Conservation (phyloP, 2,888 invertebrate species). For the Caprella mutica region DNA sequence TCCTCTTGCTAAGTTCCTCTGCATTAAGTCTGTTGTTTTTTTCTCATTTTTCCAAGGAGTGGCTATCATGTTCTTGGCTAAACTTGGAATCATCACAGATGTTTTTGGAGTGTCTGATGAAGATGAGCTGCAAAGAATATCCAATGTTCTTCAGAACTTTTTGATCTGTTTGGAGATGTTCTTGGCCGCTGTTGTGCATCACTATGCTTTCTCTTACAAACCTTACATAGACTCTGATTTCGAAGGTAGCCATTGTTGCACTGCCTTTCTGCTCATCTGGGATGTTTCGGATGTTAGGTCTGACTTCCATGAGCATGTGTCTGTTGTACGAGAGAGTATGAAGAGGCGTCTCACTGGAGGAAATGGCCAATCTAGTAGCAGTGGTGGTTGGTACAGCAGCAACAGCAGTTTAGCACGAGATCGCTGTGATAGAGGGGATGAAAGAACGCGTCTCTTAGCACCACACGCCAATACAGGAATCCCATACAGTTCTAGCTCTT, state of each 20-base stretch:
- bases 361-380: neutral
- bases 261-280: constrained; percentile 83
- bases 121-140: constrained; percentile 58
- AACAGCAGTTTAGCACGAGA: constrained; percentile 8
- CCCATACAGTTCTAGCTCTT: neutral
- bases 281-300: constrained; percentile 90
- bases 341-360: constrained; percentile 21
- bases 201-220: constrained; percentile 88
- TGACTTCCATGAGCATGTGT: constrained; percentile 84
- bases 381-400: constrained; percentile 10
- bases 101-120: constrained; percentile 58
- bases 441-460: constrained; percentile 27
- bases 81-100: constrained; percentile 64
- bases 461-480: constrained; percentile 14
- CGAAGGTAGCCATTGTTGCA: constrained; percentile 50
- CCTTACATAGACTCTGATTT: constrained; percentile 56
- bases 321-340: constrained; percentile 57
- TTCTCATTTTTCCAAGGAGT: constrained; percentile 96
- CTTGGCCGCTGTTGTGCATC: constrained; percentile 85
- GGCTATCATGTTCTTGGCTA: constrained; percentile 72
- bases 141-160: constrained; percentile 80
- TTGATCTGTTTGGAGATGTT: constrained; percentile 97
- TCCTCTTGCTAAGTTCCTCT: constrained; percentile 87
- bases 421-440: constrained; percentile 19
- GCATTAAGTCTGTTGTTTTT: constrained; percentile 94